Conservation (phyloP, 2,888 invertebrate genomes). For the Idaea aversata region DNA sequence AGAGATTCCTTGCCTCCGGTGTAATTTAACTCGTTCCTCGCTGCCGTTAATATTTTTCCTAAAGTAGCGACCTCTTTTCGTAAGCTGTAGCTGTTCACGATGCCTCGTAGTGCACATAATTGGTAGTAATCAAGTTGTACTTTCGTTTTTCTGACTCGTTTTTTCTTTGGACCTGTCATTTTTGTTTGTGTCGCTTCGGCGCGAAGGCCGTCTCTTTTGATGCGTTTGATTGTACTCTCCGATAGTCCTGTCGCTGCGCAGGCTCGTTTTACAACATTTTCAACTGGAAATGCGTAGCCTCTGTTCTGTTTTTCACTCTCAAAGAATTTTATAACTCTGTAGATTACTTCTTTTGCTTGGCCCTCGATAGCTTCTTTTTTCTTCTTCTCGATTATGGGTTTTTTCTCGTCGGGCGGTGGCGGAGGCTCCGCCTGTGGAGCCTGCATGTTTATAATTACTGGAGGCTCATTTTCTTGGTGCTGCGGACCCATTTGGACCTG, state of each 20-base stretch:
- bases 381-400: conserved; percentile 59
- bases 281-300: conserved; percentile 71
- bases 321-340: conserved; percentile 72
- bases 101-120: conserved; percentile 64
- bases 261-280: conserved; percentile 70
- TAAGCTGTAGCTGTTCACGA: conserved; percentile 65
- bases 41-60: conserved; percentile 68
- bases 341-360: conserved; percentile 70
- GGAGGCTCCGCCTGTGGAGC: conserved; percentile 28
- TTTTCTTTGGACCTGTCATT: conserved; percentile 72
- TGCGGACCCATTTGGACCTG: conserved; percentile 32
- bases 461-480: conserved; percentile 26
- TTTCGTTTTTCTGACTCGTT: conserved; percentile 68
- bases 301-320: conserved; percentile 74
- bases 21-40: conserved; percentile 67
- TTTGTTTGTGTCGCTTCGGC: conserved; percentile 71
- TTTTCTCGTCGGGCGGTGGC: conserved; percentile 36
- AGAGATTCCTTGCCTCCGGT: conserved; percentile 69
- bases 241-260: conserved; percentile 71
- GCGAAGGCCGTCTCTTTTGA: conserved; percentile 66
- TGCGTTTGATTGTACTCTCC: conserved; percentile 70
- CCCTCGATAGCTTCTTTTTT: conserved; percentile 74
- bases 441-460: conserved; percentile 39
- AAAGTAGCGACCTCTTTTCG: conserved; percentile 71
- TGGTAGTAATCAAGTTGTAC: conserved; percentile 72